Base-by-base conservation (phyloP, 2,113 vertebrate genomes). In the Hystrix brachyura region DNA sequence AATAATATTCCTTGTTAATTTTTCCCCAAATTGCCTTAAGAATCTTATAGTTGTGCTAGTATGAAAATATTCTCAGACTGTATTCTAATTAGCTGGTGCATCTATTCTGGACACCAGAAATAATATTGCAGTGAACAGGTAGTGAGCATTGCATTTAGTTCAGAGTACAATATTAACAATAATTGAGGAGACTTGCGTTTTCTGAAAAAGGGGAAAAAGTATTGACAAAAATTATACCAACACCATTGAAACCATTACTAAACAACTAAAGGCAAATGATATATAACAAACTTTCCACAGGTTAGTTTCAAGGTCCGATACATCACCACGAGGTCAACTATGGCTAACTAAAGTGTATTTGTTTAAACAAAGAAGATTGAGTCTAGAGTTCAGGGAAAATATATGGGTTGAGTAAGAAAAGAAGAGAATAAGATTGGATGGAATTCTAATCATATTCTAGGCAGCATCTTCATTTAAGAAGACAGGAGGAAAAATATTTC, bases 1-100 rank as follows among this genome's bases (percentile, higher is more conserved):
- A 71, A 88, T 76, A 76, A 64, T 84, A 69, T 91, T 90, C 23
- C 38, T 65, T 92, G 18, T 27, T 82, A 43, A 83, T 91, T 80
- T 79, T 48, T 83, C 17, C 23, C 32, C 21, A 74, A 60, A 27
- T 65, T 92, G 19, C 11, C 32, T 84, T 78, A 80, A 90, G 34
- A 29, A 48, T 67, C n/a, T 76, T 43, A 29, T 5, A 88, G 3
- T 46, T 96, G 13, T 48, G 6, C 62, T 89, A 27, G 3, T 53
- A 53, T 82, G 65, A 94, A 82, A 51, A 46, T 29, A 38, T 82
- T 72, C 27, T 71, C 43, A 60, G 48, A 55, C 38, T 82, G 5
- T 38, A 53, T 87, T 78, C 71, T 95, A 3, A 74, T 69, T 84
- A 69, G 27, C 17, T 89, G 6, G 0, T 14, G 38, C n/a, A 7